These are phyloP conservation scores for Ennomos fuscantarius DNA, from an alignment of 2,888 invertebrate species.

Conservation along the genomic window DNA sequence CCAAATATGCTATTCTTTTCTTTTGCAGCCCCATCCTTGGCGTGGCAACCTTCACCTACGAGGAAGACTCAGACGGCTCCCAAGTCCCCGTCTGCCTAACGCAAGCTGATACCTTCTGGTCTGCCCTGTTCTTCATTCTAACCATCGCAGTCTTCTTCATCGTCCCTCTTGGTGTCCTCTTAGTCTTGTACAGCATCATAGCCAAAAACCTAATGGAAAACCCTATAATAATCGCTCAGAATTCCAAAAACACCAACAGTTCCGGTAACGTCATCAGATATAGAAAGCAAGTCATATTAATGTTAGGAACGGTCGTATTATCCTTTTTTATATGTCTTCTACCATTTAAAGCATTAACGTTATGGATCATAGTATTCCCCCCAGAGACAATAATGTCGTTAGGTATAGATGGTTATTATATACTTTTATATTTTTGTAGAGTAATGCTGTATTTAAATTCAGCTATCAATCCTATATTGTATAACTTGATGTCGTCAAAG, in stretches of 20 bases:
- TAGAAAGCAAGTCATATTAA: conserved; percentile 93
- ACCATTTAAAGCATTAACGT: conserved; percentile 94
- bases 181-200: conserved; percentile 93
- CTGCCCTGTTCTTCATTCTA: conserved; percentile 91
- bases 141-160: conserved; percentile 94
- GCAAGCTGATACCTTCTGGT: conserved; percentile 91
- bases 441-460: conserved; percentile 96
- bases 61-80: conserved; percentile 89
- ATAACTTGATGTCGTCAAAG: conserved; percentile 96
- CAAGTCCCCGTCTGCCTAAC: conserved; percentile 92
- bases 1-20: conserved; percentile 36
- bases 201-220: conserved; percentile 94
- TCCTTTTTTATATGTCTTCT: conserved; percentile 96
- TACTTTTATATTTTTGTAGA: conserved; percentile 93
- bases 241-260: conserved; percentile 76
- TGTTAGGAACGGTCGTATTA: conserved; percentile 95
- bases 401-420: conserved; percentile 93
- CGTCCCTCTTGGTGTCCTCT: conserved; percentile 91
- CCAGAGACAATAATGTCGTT: conserved; percentile 87
- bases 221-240: conserved; percentile 88
- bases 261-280: conserved; percentile 87
- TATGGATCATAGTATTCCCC: conserved; percentile 94
- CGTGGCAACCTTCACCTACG: conserved; percentile 91
- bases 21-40: conserved; percentile 92
- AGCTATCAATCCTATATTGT: conserved; percentile 95